A percentile compares a stretch with the other conserved stretches of the same genome.
phyloP scores from a whole-genome alignment of 2,113 vertebrate species.

The Hypocryptadius cinnamomeus region DNA sequence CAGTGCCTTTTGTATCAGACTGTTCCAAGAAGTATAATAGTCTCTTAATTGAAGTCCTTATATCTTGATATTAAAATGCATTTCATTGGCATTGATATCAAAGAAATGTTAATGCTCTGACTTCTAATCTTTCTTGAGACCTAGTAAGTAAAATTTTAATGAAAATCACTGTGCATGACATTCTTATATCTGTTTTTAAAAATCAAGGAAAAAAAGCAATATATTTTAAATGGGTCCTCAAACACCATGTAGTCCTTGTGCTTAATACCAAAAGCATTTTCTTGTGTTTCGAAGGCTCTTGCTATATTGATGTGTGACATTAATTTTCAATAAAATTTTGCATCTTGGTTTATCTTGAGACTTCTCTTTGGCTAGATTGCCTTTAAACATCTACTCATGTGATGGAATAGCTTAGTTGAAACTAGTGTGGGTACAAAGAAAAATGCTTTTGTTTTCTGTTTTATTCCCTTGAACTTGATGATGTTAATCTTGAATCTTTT shows the following conservation, averaged over 20 bases:
- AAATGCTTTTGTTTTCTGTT: neutral
- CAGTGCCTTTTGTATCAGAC: conserved; percentile 45
- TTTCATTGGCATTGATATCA: conserved; percentile 23
- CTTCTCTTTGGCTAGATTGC: conserved; percentile 48
- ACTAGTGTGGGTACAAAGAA: neutral
- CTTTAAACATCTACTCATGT: neutral
- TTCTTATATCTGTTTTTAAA: neutral
- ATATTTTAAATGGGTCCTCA: conserved; percentile 17
- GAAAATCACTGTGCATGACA: conserved; percentile 35
- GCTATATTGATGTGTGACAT: conserved; percentile 68
- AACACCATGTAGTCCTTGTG: conserved; percentile 16
- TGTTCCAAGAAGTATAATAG: conserved; percentile 45
- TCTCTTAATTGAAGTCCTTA: conserved; percentile 38
- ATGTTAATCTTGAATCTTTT: neutral
- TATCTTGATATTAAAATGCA: conserved; percentile 41
- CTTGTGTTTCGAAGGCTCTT: conserved; percentile 61
- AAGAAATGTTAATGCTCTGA: conserved; percentile 24
- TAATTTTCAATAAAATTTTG: conserved; percentile 80
- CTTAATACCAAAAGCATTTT: conserved; percentile 39
- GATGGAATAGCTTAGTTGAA: neutral
- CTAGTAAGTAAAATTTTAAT: conserved; percentile 22
- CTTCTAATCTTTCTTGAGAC: conserved; percentile 29
- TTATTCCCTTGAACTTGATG: neutral
- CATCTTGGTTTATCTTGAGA: conserved; percentile 69
- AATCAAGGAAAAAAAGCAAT: neutral